Conservation (phyloP, 2,888 invertebrate species). For the Trissolcus brochymenae region DNA sequence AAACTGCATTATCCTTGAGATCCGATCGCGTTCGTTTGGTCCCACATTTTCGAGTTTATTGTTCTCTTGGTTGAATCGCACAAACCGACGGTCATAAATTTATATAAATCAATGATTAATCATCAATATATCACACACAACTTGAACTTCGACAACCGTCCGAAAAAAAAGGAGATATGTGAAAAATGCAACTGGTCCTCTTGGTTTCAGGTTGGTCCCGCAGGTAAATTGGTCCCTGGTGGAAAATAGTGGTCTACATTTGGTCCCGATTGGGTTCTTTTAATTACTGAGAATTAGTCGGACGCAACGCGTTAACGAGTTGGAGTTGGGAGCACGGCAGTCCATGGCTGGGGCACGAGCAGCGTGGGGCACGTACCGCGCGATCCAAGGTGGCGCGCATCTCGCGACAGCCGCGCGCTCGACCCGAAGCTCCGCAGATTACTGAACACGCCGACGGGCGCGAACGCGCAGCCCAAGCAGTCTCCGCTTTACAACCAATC, state of each 20-base stretch:
- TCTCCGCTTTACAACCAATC: constrained; percentile 32
- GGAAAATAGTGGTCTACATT: constrained; percentile 10
- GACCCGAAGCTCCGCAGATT: constrained; percentile 43
- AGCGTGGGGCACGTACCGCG: constrained; percentile 16
- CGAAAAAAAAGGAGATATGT: too few relatives aligned
- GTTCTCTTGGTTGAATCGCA: not conserved
- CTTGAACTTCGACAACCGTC: not conserved
- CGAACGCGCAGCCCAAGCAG: constrained; percentile 24
- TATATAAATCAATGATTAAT: not conserved
- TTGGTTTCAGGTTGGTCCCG: constrained; percentile 4
- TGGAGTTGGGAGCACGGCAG: constrained; percentile 2
- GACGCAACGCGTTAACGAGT: constrained; percentile 21
- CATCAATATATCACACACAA: not conserved
- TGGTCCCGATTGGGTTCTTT: constrained; percentile 7
- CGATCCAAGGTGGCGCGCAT: constrained; percentile 11
- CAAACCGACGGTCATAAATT: not conserved
- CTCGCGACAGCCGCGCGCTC: constrained; percentile 28
- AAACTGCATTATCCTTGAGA: not conserved
- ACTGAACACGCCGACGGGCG: constrained; percentile 30
- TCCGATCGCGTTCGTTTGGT: not conserved
- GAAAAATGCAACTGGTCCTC: too few relatives aligned
- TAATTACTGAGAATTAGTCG: constrained; percentile 20
- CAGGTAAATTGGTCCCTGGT: constrained; percentile 8
- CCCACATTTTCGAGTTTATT: not conserved
- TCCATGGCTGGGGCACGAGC: constrained; percentile 7